phyloP scores from a whole-genome alignment of 2,797 vertebrate species.

The Anas georgica region DNA sequence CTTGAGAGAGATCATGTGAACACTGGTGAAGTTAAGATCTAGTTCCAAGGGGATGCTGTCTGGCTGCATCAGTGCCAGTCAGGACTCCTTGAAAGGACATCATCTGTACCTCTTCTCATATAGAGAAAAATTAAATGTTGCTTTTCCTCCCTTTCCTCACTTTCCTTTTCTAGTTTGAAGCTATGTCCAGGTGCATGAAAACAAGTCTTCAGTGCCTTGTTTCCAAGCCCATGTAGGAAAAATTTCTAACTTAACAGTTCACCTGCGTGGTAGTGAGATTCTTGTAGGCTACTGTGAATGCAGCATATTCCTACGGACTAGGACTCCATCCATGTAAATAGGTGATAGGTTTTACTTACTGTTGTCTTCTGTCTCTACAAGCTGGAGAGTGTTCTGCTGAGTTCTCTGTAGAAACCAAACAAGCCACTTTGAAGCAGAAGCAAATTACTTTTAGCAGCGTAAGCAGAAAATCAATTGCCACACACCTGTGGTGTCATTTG shows the following conservation, averaged over 20 bases:
- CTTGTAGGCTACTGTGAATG: background rate
- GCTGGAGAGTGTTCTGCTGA: background rate
- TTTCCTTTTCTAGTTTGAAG: background rate
- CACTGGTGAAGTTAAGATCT: background rate
- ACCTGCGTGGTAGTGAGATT: background rate
- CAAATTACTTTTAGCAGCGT: background rate
- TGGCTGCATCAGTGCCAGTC: background rate
- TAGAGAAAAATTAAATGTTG: background rate
- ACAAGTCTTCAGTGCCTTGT: background rate
- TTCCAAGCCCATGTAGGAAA: background rate
- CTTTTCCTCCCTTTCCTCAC: background rate
- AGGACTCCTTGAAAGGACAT: background rate
- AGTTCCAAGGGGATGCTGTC: background rate
- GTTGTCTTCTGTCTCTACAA: background rate
- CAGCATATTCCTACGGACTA: background rate
- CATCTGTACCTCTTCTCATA: background rate
- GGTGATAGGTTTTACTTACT: background rate
- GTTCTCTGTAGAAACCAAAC: background rate
- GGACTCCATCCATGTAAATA: rapidly evolving
- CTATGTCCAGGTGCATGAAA: background rate
- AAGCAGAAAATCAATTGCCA: background rate
- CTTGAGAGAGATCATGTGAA: background rate
- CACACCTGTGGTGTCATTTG: background rate
- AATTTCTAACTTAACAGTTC: background rate
- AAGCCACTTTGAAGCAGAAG: background rate